Evolutionary conservation across 1,140 invertebrate genomes (phyloP).

Genomic region (Diorhabda sublineata): DNA sequence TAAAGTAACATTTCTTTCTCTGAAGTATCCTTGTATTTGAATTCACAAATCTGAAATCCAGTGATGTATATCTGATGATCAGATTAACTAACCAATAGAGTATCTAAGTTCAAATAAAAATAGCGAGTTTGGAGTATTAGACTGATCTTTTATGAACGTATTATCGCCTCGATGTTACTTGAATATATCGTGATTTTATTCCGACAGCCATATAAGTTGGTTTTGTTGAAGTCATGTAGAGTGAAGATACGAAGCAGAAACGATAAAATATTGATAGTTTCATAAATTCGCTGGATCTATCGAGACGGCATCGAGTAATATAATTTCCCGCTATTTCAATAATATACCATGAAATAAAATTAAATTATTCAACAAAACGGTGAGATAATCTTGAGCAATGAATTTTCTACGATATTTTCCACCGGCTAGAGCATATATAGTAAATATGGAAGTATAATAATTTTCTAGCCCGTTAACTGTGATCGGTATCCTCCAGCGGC

Average conservation of each 20-base stretch:
- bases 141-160: no score
- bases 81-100: no score
- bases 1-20: no score
- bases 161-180: no score
- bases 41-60: no score
- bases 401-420: constrained; percentile 18
- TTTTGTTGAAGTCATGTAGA: neutral
- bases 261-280: constrained; percentile 3
- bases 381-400: constrained; percentile 28
- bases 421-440: constrained; percentile 16
- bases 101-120: no score
- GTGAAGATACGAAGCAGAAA: neutral
- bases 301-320: constrained; percentile 1
- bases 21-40: no score
- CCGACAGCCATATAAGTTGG: neutral
- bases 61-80: no score
- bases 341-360: constrained; percentile 5
- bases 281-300: neutral
- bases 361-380: constrained; percentile 9
- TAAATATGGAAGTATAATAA: constrained; percentile 32
- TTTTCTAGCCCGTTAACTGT: constrained; percentile 30
- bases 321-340: constrained; percentile 2
- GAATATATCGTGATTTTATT: no score
- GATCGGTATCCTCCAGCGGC: constrained; percentile 29
- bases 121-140: no score